Conservation (phyloP, 2,113 vertebrate genomes). For the Cynocephalus volans region DNA sequence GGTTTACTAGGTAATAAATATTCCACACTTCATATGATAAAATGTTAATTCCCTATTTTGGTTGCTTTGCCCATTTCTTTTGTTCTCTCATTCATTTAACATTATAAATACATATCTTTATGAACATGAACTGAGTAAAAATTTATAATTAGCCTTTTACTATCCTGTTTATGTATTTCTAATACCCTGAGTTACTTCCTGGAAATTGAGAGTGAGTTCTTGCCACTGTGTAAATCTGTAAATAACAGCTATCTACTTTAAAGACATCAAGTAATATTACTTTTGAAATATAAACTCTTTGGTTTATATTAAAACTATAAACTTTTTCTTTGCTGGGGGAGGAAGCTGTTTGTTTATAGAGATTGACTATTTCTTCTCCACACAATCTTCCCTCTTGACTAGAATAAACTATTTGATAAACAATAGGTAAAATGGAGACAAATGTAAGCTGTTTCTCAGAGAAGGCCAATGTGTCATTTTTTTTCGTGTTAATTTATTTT, state of each 20-base stretch:
- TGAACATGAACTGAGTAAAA: too few relatives aligned
- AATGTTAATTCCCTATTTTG: not conserved
- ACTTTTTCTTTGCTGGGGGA: not conserved
- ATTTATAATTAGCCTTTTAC: not conserved
- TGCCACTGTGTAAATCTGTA: not conserved
- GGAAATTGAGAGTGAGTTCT: slow-evolving; percentile 12
- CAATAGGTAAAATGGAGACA: not conserved
- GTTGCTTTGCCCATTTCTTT: not conserved
- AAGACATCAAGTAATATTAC: not conserved
- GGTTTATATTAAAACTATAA: not conserved
- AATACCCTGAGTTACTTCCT: not conserved
- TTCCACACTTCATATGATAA: slow-evolving; percentile 3
- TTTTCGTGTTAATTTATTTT: slow-evolving; percentile 3
- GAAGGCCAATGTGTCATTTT: not conserved
- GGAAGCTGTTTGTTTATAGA: not conserved
- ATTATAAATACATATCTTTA: not conserved
- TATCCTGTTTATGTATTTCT: slow-evolving; percentile 23
- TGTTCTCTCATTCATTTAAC: not conserved
- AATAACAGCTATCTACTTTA: not conserved
- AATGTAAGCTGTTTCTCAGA: not conserved
- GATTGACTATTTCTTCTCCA: not conserved
- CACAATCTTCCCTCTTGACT: not conserved
- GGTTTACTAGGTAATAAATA: not conserved
- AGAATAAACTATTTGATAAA: not conserved
- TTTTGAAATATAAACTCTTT: slow-evolving; percentile 22